Base-by-base conservation (phyloP, 1,140 invertebrate genomes). In the Stegodyphus dumicola region DNA sequence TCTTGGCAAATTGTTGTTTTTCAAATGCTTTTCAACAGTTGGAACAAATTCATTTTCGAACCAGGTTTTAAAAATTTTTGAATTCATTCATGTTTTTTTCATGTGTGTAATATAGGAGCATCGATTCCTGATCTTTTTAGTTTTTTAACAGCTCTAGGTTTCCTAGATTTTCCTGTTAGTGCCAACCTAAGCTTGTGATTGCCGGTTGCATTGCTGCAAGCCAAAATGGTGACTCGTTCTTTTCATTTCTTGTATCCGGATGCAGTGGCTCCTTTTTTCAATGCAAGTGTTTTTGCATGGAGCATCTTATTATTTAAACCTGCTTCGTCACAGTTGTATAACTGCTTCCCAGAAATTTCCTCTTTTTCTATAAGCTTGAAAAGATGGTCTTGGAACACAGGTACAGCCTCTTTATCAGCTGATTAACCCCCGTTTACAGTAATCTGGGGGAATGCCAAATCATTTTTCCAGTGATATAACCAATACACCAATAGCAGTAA, bases 1-100 rank as follows among this genome's bases (percentile, higher is more conserved):
- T 11, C 48, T 52, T 53, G 60, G 64, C 65, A 78, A 69, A 51
- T 53, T 69, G n/a, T 66, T 78, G n/a, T n/a, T n/a, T 52, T 69
- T 78, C 48, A 78, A 33, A 69, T 66, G 64, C n/a, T 78, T 78
- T 17, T 67, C 18, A 0, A 78, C 65, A 66, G 60, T 52, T n/a
- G 77, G 64, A 13, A 67, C 33, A 67, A 67, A 78, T 7, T 66
- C n/a, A 1, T 49, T 52, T 11, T 78, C 6, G 10, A 67, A 78
- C 77, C 33, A 78, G 15, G 51, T 66, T 51, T n/a, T 69, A 52
- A 78, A 78, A 7, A 78, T 52, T n/a, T n/a, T 10, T 67, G 5
- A n/a, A 9, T 15, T 78, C 64, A 67, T 78, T 9, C 65, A 78
- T 11, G 64, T 48, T 52, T 11, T 78, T 66, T 49, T 69, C 6